Percentiles rank a stretch among this genome's conserved stretches.
These are phyloP conservation scores for Prionailurus viverrinus DNA, from an alignment of 2,113 vertebrate species.

Conservation along the genomic window DNA sequence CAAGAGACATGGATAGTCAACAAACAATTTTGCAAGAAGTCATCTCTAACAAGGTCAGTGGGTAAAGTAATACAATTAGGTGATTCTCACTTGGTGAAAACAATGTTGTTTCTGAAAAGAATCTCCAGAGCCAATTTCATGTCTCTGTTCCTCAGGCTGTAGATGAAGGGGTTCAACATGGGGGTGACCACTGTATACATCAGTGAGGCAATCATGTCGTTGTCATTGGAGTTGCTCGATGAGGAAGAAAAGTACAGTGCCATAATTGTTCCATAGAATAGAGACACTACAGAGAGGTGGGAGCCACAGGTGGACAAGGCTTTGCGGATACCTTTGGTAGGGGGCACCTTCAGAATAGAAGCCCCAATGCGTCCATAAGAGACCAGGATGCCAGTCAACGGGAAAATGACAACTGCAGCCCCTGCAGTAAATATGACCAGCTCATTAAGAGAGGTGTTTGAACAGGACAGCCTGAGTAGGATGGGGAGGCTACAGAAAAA, in stretches of 20 bases:
- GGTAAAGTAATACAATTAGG: not conserved
- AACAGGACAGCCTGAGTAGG: constrained; percentile 22
- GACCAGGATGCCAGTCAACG: constrained; percentile 56
- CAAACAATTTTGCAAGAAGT: not conserved
- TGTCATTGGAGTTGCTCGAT: not conserved
- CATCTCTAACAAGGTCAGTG: not conserved
- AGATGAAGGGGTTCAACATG: constrained; percentile 34
- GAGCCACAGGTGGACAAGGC: not conserved
- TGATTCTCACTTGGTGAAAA: not conserved
- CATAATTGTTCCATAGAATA: not conserved
- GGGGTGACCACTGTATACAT: not conserved
- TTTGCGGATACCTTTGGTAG: not conserved
- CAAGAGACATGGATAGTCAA: not conserved
- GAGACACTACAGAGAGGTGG: not conserved
- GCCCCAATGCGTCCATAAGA: constrained; percentile 49
- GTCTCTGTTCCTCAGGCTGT: constrained; percentile 23
- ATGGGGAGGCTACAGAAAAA: constrained; percentile 24
- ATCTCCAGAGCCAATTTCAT: not conserved
- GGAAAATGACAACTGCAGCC: not conserved
- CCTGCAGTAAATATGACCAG: constrained; percentile 36
- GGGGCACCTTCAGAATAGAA: constrained; percentile 36
- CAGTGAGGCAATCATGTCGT: not conserved
- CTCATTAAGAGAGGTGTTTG: constrained; percentile 60
- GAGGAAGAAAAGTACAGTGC: not conserved
- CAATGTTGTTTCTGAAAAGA: not conserved